Percentiles rank a stretch among this genome's conserved stretches.
Evolutionary conservation across 2,888 invertebrate species (phyloP).

Genomic region (Ellobium chinense): DNA sequence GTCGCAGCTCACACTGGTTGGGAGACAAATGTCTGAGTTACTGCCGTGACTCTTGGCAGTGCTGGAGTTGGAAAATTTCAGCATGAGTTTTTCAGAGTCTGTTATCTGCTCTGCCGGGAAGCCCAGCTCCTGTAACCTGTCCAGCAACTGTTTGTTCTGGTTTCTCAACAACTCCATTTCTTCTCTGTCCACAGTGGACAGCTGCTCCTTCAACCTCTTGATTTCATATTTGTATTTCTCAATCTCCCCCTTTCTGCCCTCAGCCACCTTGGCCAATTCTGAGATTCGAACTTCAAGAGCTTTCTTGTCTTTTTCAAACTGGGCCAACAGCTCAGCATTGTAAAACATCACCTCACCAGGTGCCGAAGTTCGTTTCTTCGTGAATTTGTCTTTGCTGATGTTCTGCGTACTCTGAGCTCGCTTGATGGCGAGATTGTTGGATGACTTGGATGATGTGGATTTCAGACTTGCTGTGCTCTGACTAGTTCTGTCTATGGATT

Average conservation of each 20-base stretch:
- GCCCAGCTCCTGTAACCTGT: constrained; percentile 77
- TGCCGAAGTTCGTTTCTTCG: constrained; percentile 71
- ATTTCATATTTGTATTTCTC: constrained; percentile 80
- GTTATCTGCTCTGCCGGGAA: constrained; percentile 78
- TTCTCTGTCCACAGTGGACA: constrained; percentile 59
- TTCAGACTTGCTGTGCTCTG: constrained; percentile 39
- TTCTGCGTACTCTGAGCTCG: constrained; percentile 77
- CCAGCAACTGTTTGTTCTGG: constrained; percentile 77
- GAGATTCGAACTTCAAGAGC: constrained; percentile 78
- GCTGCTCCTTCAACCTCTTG: constrained; percentile 76
- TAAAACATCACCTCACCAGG: constrained; percentile 77
- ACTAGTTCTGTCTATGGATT: constrained; percentile 72
- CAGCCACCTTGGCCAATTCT: constrained; percentile 79
- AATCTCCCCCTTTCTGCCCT: constrained; percentile 80
- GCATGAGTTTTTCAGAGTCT: constrained; percentile 79
- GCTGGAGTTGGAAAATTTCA: constrained; percentile 65
- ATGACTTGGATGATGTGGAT: constrained; percentile 52
- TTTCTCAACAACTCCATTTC: constrained; percentile 74
- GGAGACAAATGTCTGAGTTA: constrained; percentile 49
- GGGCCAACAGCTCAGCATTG: constrained; percentile 78
- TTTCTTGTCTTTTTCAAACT: constrained; percentile 79
- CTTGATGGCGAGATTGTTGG: constrained; percentile 64
- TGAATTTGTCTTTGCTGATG: constrained; percentile 70
- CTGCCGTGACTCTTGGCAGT: constrained; percentile 46
- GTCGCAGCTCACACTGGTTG: constrained; percentile 69